Evolutionary conservation across 2,113 vertebrate genomes (phyloP), one percentile per base, ranked within the genome.

Genomic region (Peucedramus taeniatus): DNA sequence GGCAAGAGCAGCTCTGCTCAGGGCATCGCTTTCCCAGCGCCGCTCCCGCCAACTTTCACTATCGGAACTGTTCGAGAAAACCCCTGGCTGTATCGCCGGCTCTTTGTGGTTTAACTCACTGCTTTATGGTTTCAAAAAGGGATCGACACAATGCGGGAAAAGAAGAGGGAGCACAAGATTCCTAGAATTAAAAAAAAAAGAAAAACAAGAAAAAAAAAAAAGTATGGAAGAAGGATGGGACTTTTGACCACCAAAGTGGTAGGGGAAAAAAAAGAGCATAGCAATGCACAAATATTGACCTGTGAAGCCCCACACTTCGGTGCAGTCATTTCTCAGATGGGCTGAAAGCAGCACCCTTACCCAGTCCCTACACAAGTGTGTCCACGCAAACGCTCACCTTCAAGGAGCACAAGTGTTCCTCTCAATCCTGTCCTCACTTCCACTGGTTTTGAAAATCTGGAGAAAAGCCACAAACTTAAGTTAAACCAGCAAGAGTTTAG

Each of bases 401-500:
- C 47, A 3, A 33, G 47, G 50, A 94, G 64, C 11, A 2, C 27
- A 40, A 80, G 6, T 7, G 33, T 33, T 88, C 76, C 22, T 70
- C 56, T 66, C 2, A 3, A 10, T 89, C 86, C 76, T 78, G 76
- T 75, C 76, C 51, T 83, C 56, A 22, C 61, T 74, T 92, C 90
- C 87, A 59, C 86, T 47, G 64, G 26, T 53, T 64, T 75, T 49
- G 57, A 89, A 90, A 93, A 90, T 60, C 90, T 95, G 96, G 94
- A 95, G 85, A 90, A 96, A 95, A 74, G 88, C 96, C 96, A 96
- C 83, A 93, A 94, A 96, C 92, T 92, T 81, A 90, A 95, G 81
- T 92, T 94, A 96, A 96, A 90, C 82, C 90, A 87, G 80, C 9
- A 2, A 11, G 51, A 75, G 68, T 95, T 95, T 93, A 33, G 85